Conservation (phyloP, 2,797 vertebrate genomes). For the Thripadectes ignobilis region DNA sequence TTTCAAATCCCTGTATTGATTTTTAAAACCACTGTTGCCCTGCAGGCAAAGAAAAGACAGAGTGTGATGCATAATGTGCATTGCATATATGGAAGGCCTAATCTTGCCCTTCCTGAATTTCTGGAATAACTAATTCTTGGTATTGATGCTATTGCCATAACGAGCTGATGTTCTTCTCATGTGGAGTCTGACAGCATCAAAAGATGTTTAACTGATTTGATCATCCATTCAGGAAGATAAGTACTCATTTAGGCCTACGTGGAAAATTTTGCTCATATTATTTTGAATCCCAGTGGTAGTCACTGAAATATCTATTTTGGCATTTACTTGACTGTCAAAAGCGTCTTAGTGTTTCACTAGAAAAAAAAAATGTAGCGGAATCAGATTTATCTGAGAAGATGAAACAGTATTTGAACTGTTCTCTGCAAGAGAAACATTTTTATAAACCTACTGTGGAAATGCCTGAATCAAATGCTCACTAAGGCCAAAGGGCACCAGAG, state of each 20-base stretch:
- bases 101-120: neutral
- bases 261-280: neutral
- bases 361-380: neutral
- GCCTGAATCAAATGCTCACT: neutral
- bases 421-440: neutral
- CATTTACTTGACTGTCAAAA: neutral
- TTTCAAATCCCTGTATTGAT: neutral
- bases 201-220: neutral
- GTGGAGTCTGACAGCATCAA: neutral
- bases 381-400: neutral
- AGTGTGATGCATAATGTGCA: neutral
- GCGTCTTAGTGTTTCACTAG: neutral
- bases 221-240: neutral
- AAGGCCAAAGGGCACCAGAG: neutral
- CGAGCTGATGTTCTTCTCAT: neutral
- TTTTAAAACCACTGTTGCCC: neutral
- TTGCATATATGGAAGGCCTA: neutral
- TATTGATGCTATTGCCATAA: neutral
- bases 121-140: neutral
- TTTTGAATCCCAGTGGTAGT: neutral
- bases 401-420: neutral
- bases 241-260: neutral
- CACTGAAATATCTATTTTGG: neutral
- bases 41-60: neutral
- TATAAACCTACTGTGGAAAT: neutral